A percentile compares a stretch with the other conserved stretches of the same genome.
Conservation (phyloP, 2,888 invertebrate species). For the Brenthis hecate region DNA sequence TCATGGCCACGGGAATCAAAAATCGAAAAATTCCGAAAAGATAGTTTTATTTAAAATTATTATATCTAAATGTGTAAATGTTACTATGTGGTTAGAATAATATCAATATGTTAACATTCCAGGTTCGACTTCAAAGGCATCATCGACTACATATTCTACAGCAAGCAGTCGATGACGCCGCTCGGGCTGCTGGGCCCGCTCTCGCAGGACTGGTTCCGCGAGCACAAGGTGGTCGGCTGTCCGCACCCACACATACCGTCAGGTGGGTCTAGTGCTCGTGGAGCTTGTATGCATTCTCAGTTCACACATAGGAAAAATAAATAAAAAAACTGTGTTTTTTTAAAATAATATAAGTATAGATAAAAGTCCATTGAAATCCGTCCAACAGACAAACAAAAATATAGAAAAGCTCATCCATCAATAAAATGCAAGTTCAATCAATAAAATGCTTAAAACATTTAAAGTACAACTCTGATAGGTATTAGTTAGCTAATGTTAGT, state of each 20-base stretch:
- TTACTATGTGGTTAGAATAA: background rate
- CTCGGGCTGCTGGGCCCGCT: slow-evolving; percentile 97
- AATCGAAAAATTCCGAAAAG: too few species aligned
- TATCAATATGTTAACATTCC: slow-evolving; percentile 49
- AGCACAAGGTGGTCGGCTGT: slow-evolving; percentile 98
- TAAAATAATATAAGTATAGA: too few species aligned
- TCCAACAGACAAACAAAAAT: too few species aligned
- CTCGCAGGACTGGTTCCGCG: slow-evolving; percentile 95
- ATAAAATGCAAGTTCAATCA: too few species aligned
- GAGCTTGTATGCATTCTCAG: too few species aligned
- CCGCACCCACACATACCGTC: slow-evolving; percentile 99
- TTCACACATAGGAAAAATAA: too few species aligned
- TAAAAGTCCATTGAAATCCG: too few species aligned
- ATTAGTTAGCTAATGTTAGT: background rate
- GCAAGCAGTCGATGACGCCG: slow-evolving; percentile 96
- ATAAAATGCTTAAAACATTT: slow-evolving; percentile 47
- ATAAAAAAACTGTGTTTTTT: too few species aligned
- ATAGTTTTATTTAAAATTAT: too few species aligned
- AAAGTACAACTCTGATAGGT: background rate
- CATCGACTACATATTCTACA: slow-evolving; percentile 99
- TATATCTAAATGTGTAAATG: too few species aligned
- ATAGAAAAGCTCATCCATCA: too few species aligned
- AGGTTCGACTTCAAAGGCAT: slow-evolving; percentile 99
- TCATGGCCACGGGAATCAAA: too few species aligned
- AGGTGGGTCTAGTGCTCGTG: slow-evolving; percentile 55